A percentile compares a stretch with the other conserved stretches of the same genome.
These are phyloP conservation scores for Brachionus sp. DNA, from an alignment of 1,140 invertebrate species.

Conservation along the genomic window DNA sequence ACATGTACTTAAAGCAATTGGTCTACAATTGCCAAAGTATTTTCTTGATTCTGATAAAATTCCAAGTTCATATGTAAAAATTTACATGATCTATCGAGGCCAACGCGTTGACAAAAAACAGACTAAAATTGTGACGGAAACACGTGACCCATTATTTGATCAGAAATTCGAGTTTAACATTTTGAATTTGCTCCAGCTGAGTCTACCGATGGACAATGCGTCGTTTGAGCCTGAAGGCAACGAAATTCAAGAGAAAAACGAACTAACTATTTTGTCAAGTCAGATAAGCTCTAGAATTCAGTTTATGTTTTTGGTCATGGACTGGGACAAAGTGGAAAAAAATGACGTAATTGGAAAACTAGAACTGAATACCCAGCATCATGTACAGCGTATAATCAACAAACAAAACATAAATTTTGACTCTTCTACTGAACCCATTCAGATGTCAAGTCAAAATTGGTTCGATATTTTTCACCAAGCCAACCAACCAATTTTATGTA, in stretches of 20 bases:
- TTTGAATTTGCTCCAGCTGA: conserved; percentile 51
- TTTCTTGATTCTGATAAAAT: conserved; percentile 30
- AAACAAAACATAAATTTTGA: not conserved
- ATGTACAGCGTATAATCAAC: not conserved
- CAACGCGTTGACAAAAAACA: conserved; percentile 97
- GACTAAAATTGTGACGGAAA: conserved; percentile 95
- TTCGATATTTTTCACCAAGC: conserved; percentile 32
- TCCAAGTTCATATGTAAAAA: conserved; percentile 74
- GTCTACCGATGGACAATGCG: conserved; percentile 10
- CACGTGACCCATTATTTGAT: conserved; percentile 94
- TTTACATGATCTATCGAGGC: conserved; percentile 92
- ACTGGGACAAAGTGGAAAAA: conserved; percentile 95
- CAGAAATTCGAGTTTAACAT: conserved; percentile 77
- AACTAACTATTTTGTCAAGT: conserved; percentile 58
- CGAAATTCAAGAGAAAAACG: conserved; percentile 25
- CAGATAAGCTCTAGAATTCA: conserved; percentile 82
- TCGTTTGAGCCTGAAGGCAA: not conserved
- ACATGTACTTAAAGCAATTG: conserved; percentile 13
- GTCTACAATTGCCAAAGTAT: not conserved
- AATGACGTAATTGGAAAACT: conserved; percentile 94
- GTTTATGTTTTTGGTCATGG: conserved; percentile 84
- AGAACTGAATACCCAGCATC: conserved; percentile 70
- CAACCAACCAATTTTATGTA: conserved; percentile 39
- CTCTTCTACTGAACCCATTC: not conserved
- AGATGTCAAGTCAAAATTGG: conserved; percentile 23